Base-by-base conservation (phyloP, 2,888 invertebrate genomes). In the Alloplasta piceator region DNA sequence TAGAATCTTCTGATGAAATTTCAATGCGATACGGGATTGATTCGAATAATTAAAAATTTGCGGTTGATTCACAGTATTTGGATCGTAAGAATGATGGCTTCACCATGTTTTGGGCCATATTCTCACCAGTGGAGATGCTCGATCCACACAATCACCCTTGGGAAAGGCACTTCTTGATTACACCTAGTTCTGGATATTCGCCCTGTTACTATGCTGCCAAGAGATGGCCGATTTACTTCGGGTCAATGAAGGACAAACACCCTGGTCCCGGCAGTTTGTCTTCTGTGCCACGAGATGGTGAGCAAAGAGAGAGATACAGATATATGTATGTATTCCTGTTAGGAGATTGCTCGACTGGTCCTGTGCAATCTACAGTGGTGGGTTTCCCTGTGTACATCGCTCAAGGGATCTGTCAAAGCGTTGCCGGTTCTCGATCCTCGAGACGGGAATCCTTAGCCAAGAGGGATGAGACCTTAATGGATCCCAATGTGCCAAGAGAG, bases 401-500 rank as follows among this genome's bases (percentile, higher is more conserved):
- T 16, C n/a, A 7, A 12, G 14, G 52, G 52, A 1, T 52, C 52
- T 38, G 66, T 66, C 66, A 66, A 66, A 66, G 66, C 50, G 52
- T 66, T 52, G 52, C 14, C 6, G 50, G 50, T 50, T 50, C 66
- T 50, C 38, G 36, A 66, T 66, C 66, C 66, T 50, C 50, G 14
- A 36, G 10, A 64, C 46, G 64, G 64, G 48, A 64, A 64, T 41
- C 60, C 26, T 10, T 52, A 52, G 60, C 50, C 66, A 36, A 10
- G 26, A 50, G 12, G 38, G 50, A 10, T 50, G 66, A 39, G 52
- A 68, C 55, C 61, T 26, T 72, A 52, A 72, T 61, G 61, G 71
- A 72, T 72, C 1, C 71, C 52, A 72, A 61, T 52, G 72, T 61
- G 61, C 72, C 10, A 71, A 14, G 50, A 41, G 60, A 71, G 38